These are phyloP conservation scores for Drosophila micromelanica DNA, from an alignment of 1,140 invertebrate genomes.

Conservation along the genomic window DNA sequence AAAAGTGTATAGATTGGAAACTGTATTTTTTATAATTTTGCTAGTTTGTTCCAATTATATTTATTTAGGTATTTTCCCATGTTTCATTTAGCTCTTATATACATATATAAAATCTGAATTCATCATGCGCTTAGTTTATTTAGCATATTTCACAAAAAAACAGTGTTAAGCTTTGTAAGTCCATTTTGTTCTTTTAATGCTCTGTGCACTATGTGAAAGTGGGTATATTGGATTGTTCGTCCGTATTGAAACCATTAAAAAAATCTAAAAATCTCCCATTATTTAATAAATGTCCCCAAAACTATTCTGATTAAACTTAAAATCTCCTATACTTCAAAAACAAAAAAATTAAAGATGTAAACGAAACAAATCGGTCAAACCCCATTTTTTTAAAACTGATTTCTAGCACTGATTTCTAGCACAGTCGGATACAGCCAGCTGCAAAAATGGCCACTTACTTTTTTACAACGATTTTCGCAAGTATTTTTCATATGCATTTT, in stretches of 20 bases:
- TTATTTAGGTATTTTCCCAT: too few relatives aligned
- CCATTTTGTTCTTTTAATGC: neutral
- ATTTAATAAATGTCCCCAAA: too few relatives aligned
- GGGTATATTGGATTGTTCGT: neutral
- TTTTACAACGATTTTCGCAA: conserved; percentile 1
- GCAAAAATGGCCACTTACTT: neutral
- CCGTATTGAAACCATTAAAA: too few relatives aligned
- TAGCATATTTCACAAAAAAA: neutral
- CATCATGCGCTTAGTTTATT: neutral
- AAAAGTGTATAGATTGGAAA: too few relatives aligned
- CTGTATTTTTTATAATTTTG: too few relatives aligned
- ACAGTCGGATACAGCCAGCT: neutral
- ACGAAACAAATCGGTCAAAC: too few relatives aligned
- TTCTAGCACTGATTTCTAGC: too few relatives aligned
- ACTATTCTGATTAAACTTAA: neutral
- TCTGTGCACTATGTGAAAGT: neutral
- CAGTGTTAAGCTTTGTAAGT: neutral
- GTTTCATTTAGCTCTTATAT: neutral
- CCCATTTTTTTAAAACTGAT: too few relatives aligned
- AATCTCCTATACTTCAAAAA: too few relatives aligned
- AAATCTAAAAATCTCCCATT: too few relatives aligned
- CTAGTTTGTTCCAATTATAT: too few relatives aligned
- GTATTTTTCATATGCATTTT: conserved; percentile 28
- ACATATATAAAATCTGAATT: neutral
- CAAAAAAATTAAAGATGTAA: too few relatives aligned